phyloP scores from a whole-genome alignment of 2,113 vertebrate species.

The Thalassarche chlororhynchos region DNA sequence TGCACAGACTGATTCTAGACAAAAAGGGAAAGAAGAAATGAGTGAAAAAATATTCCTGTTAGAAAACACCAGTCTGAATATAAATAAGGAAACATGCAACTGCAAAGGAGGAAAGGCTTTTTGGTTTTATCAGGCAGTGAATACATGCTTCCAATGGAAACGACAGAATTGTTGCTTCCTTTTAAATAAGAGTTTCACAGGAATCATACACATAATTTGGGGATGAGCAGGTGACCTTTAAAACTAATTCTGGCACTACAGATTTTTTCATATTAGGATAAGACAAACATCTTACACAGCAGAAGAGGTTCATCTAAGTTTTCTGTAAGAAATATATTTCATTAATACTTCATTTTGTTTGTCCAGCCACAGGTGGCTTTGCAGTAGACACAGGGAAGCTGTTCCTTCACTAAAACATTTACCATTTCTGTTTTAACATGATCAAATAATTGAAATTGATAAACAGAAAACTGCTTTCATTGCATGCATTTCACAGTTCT shows the following conservation, averaged over 20 bases:
- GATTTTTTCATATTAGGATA: background rate
- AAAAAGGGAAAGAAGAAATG: background rate
- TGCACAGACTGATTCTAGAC: background rate
- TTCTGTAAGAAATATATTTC: background rate
- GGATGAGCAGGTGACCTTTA: background rate
- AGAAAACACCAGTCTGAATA: background rate
- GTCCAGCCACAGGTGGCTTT: background rate
- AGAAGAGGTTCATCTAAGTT: background rate
- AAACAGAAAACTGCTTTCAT: background rate
- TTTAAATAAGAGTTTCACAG: background rate
- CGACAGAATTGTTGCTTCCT: background rate
- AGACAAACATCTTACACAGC: background rate
- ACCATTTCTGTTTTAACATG: background rate
- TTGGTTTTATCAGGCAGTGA: background rate
- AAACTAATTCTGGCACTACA: background rate
- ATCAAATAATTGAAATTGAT: background rate
- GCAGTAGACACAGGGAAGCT: background rate
- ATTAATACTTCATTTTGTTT: background rate
- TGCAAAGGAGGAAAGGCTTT: background rate
- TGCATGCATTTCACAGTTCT: background rate
- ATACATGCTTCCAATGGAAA: background rate
- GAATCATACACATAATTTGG: background rate
- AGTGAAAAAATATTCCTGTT: background rate
- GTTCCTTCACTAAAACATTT: background rate
- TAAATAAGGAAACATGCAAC: background rate